Base-by-base conservation (phyloP, 1,140 invertebrate genomes). In the Scaptomyza pallida region DNA sequence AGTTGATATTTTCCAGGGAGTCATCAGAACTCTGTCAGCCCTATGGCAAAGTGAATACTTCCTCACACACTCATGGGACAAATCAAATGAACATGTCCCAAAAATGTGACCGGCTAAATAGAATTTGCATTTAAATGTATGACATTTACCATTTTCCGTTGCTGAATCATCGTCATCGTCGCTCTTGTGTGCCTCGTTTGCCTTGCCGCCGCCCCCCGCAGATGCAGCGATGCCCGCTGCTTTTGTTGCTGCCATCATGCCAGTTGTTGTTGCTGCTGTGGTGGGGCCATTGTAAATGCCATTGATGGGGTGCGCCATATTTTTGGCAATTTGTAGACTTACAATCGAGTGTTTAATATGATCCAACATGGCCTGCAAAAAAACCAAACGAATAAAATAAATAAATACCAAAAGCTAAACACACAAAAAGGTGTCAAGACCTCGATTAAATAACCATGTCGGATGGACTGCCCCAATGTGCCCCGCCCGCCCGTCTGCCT, bases 291-390 rank as follows among this genome's bases (percentile, higher is more conserved):
- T 94, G 89, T 96, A 97, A 82, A 96, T 94, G 54, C 96, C 96
- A 91, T 97, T 96, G 12, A 97, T 95, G 59, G 96, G 96, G 93
- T 97, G 96, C 35, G 96, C 96, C 74, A 96, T 97, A 91, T 97
- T 97, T 95, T 99, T 99, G 68, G 97, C 97, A 92, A 99, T 99
- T 94, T 99, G 98, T 79, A 99, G 93, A 78, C 98, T 94, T 60
- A 99, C 97, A 93, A 99, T 99, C 72, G 97, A 97, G 93, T 99
- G 98, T 93, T 99, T 99, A 72, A 99, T 96, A 75, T 97, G 95
- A 92, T 98, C 97, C 91, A 98, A 93, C 94, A 98, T 96, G 70
- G 94, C 94, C 95, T 97, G 93, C 47, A 92, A 92, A 47, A 52
- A 37, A 48, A 13, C 26, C 5, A 48, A 21, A 21, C 21, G 44